These are phyloP conservation scores for Stomorhina lunata DNA, from an alignment of 2,888 invertebrate genomes.

Conservation along the genomic window DNA sequence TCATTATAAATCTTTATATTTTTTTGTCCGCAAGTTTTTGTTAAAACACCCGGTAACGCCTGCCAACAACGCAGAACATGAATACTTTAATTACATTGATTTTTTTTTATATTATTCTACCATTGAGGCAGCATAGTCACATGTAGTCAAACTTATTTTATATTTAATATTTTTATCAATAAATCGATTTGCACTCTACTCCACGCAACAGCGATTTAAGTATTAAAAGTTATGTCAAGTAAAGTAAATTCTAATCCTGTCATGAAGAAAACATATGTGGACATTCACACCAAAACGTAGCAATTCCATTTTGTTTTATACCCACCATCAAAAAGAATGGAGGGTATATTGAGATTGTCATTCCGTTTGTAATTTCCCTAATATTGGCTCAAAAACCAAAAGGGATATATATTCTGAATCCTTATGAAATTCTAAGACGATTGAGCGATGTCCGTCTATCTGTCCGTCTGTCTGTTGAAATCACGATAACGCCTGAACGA, in stretches of 20 bases:
- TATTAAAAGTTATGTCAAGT: not conserved
- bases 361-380: too few relatives aligned
- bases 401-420: too few relatives aligned
- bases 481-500: too few relatives aligned
- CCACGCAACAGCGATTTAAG: too few relatives aligned
- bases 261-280: not conserved
- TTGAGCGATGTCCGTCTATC: too few relatives aligned
- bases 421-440: too few relatives aligned
- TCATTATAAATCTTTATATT: constrained; percentile 10
- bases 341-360: too few relatives aligned
- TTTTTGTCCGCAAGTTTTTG: constrained; percentile 25
- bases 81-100: constrained; percentile 56
- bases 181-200: constrained; percentile 3
- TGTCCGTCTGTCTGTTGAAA: too few relatives aligned
- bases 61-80: constrained; percentile 35
- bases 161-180: constrained; percentile 19
- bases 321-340: too few relatives aligned
- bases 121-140: not conserved
- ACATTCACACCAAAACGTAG: too few relatives aligned
- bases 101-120: constrained; percentile 3
- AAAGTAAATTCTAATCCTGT: not conserved
- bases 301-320: too few relatives aligned
- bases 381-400: too few relatives aligned
- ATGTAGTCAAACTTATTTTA: not conserved
- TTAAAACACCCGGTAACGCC: constrained; percentile 49